Percentiles rank a stretch among this genome's conserved stretches.
Conservation (phyloP, 2,113 vertebrate genomes). For the Ceuthmochares aereus region DNA sequence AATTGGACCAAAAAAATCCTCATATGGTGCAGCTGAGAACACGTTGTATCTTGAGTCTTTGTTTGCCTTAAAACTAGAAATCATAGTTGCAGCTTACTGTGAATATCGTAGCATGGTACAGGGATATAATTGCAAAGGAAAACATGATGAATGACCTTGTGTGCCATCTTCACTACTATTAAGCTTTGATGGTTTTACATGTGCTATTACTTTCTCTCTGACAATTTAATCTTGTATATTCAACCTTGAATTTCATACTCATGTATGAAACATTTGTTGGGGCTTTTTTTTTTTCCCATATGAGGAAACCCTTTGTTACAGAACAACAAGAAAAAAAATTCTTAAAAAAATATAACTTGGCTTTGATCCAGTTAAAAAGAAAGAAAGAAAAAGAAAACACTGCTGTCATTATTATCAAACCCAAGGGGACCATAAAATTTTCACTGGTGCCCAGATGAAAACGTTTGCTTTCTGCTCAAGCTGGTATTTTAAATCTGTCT, state of each 20-base stretch:
- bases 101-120: not conserved
- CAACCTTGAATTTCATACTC: conserved; percentile 52
- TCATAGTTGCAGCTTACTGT: not conserved
- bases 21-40: not conserved
- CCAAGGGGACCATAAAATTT: conserved; percentile 54
- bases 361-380: conserved; percentile 58
- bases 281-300: not conserved
- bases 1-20: not conserved
- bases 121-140: not conserved
- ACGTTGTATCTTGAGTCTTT: not conserved
- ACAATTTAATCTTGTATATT: conserved; percentile 32
- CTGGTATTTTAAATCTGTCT: conserved; percentile 11
- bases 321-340: conserved; percentile 2
- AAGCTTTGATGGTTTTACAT: conserved; percentile 21
- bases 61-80: not conserved
- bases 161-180: not conserved
- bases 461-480: not conserved
- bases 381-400: not conserved
- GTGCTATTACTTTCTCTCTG: conserved; percentile 34
- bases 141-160: not conserved
- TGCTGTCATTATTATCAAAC: conserved; percentile 62
- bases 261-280: not conserved
- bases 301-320: conserved; percentile 34
- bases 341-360: conserved; percentile 46
- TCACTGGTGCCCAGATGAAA: conserved; percentile 43